Evolutionary conservation across 92 coral and sea anemone genomes (phyloP), one percentile per base, ranked within the genome.

Genomic region (Montipora capitata): DNA sequence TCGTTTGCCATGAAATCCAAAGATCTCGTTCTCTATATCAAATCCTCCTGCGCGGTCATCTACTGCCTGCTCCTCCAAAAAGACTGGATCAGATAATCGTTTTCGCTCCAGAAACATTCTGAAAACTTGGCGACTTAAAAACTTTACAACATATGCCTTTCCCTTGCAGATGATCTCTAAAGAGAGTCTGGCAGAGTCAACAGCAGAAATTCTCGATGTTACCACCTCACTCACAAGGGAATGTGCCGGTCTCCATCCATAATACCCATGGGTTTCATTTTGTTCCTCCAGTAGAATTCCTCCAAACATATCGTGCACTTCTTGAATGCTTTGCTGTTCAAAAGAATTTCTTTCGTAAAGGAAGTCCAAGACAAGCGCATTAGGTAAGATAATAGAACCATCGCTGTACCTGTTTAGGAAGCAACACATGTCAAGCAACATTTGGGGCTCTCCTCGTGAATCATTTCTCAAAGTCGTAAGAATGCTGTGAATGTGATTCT

Each of bases 171-270:
- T 73, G 17, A 76, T 38, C 9, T 89, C 88, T 14, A 92, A 20
- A 2, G 85, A 39, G 4, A 17, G 67, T 68, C 72, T 73, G 0
- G 90, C 92, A 5, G 87, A 80, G 12, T 62, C 65, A 40, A 67
- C 49, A 20, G 61, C 39, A 35, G 68, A 62, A n/a, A 88, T 84
- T 48, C 69, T 20, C 15, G 90, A 74, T 16, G 64, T 92, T 2
- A 88, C 84, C 72, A 88, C 93, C 74, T 92, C 93, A 3, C 90
- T 91, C 5, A 92, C 95, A 5, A 92, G 95, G 35, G 86, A 81
- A 56, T 92, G 95, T 8, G 95, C 95, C 0, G 95, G 95, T 57
- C 93, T 85, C 93, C 95, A 92, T 8, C 95, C 95, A 20, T 81
- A 27, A 64, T 84, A 92, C 7, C 91, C 93, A 6, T 58, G 44